Base-by-base conservation (phyloP, 2,113 vertebrate species). In the Parus major region DNA sequence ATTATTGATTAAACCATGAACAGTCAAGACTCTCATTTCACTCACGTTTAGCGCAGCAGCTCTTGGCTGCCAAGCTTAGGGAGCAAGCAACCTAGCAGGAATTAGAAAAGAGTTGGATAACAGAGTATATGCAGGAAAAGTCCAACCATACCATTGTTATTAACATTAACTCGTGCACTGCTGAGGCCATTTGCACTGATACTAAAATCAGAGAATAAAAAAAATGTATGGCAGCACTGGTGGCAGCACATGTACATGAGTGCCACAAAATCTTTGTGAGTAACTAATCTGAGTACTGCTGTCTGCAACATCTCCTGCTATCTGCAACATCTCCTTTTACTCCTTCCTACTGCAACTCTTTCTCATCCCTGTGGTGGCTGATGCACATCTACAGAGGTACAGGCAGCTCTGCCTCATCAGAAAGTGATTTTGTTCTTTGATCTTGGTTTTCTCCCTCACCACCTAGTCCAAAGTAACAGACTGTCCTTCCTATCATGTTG, bases 1-100 rank as follows among this genome's bases (percentile, higher is more conserved):
- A 95, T 97, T 97, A 97, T 96, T 97, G 97, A 98, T 97, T 96
- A 96, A 97, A 92, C 92, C 94, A 94, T 87, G 93, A 90, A 75
- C 82, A 68, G 46, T 96, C 97, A 96, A 89, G 95, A 64, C 73
- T 92, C 86, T 93, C 78, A 85, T 96, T 96, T 97, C 95, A 93
- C 93, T 83, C 92, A 95, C 10, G 24, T 97, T 97, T 97, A 97
- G 95, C 93, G 95, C 96, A 89, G 90, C 25, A 75, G 82, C 90
- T 95, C 97, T 96, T 88, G 92, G 93, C 95, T 97, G 92, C 88
- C 81, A 94, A 95, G 94, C 73, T 63, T 53, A 96, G 88, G 83
- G 92, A 97, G 75, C 4, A 50, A 96, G 87, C 85, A 94, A 82
- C 79, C 63, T 66, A 89, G 92, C 70, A 90, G 79, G 91, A 93